phyloP scores from a whole-genome alignment of 2,888 invertebrate genomes.

The Macrosiphum euphorbiae region DNA sequence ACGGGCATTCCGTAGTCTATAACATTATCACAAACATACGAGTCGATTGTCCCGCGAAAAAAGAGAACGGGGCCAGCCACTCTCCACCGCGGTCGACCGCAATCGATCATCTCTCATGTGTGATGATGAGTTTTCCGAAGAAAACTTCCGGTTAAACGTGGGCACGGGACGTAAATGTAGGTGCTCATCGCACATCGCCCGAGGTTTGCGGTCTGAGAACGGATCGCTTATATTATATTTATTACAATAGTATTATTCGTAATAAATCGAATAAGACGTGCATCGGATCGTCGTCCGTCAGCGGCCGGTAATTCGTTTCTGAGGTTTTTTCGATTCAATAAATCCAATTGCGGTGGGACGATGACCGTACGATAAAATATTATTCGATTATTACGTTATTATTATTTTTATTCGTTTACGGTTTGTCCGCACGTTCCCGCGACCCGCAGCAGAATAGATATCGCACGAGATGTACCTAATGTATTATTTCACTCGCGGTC shows the following conservation, averaged over 20 bases:
- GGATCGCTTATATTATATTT: neutral
- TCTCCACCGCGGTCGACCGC: neutral
- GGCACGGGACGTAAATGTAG: neutral
- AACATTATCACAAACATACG: neutral
- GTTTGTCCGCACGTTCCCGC: conserved; percentile 3
- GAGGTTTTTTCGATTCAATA: conserved; percentile 59
- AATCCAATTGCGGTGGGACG: conserved; percentile 52
- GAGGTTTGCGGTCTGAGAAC: conserved; percentile 42
- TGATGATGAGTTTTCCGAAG: neutral
- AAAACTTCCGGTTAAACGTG: neutral
- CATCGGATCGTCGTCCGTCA: neutral
- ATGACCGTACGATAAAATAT: neutral
- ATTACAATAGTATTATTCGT: neutral
- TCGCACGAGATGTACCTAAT: neutral
- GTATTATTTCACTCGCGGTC: neutral
- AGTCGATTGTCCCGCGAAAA: neutral
- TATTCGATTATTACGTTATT: neutral
- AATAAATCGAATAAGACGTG: conserved; percentile 4
- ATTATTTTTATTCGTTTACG: neutral
- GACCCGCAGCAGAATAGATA: neutral
- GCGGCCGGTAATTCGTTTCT: conserved; percentile 48
- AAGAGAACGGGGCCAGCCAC: too few relatives aligned
- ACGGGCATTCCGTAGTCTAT: neutral
- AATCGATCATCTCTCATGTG: neutral
- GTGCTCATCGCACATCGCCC: neutral